Evolutionary conservation across 64 coral and sea anemone species (phyloP), one percentile per base, ranked within the genome.

Genomic region (Porites lutea): DNA sequence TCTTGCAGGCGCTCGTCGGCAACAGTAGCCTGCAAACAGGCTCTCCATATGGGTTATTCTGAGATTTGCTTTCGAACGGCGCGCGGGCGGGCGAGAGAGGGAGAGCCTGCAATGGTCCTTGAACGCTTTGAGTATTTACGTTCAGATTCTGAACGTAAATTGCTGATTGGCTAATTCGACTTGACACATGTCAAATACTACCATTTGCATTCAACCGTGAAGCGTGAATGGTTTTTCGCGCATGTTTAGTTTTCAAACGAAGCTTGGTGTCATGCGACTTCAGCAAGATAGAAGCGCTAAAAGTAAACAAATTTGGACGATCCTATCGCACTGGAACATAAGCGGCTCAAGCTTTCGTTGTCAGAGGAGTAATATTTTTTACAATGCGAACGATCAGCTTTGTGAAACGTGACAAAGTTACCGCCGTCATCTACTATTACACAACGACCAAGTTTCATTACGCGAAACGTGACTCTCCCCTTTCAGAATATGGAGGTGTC

Each of bases 101-200:
- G 20, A 67, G 64, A 67, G 64, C 64, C 64, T 67, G 64, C 64
- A 67, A 13, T n/a, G 64, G 64, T 67, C 64, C 20, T n/a, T 67
- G 64, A 18, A 67, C 16, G 64, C 14, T 67, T 67, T 67, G 64
- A 67, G 64, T 67, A 67, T 67, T 19, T 67, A 67, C 64, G 64
- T 67, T 67, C 64, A 67, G 14, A 67, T 67, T 67, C 64, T 67
- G 64, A 13, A 67, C 64, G 64, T 67, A 67, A 67, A 67, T 67
- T 67, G 20, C 64, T 67, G 64, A 67, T 67, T 67, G 64, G 64
- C 64, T 67, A n/a, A 13, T 4, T 18, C 16, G n/a, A n/a, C 64
- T 10, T 67, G 64, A 67, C 64, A 67, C 64, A 67, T 67, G 64
- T 67, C 13, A 67, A 67, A 67, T n/a, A n/a, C n/a, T n/a, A n/a